These are phyloP conservation scores for Unio delphinus DNA, from an alignment of 2,888 invertebrate genomes.

Conservation along the genomic window DNA sequence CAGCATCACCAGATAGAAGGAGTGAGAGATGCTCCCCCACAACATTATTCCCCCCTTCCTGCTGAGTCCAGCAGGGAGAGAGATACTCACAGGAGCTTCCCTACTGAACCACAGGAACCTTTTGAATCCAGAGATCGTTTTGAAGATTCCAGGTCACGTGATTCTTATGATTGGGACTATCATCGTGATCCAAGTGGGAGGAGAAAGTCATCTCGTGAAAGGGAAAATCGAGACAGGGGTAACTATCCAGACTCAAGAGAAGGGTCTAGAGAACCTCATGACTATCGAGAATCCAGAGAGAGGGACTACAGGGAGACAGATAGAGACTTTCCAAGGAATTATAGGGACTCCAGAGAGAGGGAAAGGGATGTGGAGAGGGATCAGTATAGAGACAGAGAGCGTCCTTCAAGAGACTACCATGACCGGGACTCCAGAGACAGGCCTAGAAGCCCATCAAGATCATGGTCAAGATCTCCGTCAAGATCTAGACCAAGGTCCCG, in stretches of 20 bases:
- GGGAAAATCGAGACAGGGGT: slow-evolving; percentile 16
- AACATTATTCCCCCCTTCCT: too few relatives aligned
- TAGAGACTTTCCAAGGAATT: slow-evolving; percentile 16
- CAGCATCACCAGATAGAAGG: background rate
- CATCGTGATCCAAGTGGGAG: slow-evolving; percentile 28
- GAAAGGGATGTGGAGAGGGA: slow-evolving; percentile 21
- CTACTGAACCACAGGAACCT: slow-evolving; percentile 41
- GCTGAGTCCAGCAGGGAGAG: too few relatives aligned
- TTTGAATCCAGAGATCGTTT: slow-evolving; percentile 30
- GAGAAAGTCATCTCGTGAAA: slow-evolving; percentile 9
- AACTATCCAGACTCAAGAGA: slow-evolving; percentile 33
- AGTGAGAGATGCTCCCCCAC: background rate
- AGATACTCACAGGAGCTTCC: slow-evolving; percentile 13
- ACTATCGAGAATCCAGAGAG: slow-evolving; percentile 20
- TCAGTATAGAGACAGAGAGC: slow-evolving; percentile 13
- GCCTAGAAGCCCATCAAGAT: slow-evolving; percentile 44
- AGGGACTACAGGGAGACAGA: slow-evolving; percentile 28
- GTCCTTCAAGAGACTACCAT: slow-evolving; percentile 1
- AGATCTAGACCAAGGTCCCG: background rate
- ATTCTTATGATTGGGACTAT: slow-evolving; percentile 40
- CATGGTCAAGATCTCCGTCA: slow-evolving; percentile 27
- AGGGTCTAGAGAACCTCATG: slow-evolving; percentile 35
- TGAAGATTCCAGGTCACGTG: slow-evolving; percentile 42
- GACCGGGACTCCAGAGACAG: slow-evolving; percentile 26
- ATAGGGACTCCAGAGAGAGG: slow-evolving; percentile 19